Base-by-base conservation (phyloP, 2,888 invertebrate genomes). In the Cryptus armator region DNA sequence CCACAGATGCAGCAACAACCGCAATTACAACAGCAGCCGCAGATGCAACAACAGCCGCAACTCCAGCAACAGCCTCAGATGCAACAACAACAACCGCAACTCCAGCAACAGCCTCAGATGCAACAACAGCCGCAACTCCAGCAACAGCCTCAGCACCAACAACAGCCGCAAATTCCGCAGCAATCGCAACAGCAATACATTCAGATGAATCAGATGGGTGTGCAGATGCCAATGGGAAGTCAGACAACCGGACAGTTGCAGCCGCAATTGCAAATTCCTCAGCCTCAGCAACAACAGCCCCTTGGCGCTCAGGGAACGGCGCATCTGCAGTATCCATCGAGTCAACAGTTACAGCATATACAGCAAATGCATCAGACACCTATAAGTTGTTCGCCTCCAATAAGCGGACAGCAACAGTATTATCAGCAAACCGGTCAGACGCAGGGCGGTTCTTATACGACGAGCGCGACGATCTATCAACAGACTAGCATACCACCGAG, bases 151-250 rank as follows among this genome's bases (percentile, higher is more conserved):
- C 88, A 75, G 82, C 37, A 5, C 37, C 37, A 37, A 9, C 37
- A 89, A 32, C 90, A 90, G 81, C 88, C 89, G 29, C 83, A 87
- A 6, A 87, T 86, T 29, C 88, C 87, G 48, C 89, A 88, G 51
- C 91, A 91, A 62, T 81, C 77, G n/a, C 51, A 56, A 4, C 56
- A 56, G 24, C 56, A 95, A 88, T 94, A 95, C 48, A 94, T 95
- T 72, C 94, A 93, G 82, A 88, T 93, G 62, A 95, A 95, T 87
- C 95, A 95, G 88, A 95, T 95, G 89, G 95, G 94, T 74, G 92
- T 95, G 51, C 92, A 95, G 44, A 94, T 95, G 0, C 94, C 95
- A 78, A 44, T 79, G 12, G 32, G 29, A 1, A 43, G n/a, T 14
- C 84, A 76, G 92, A 84, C 87, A 44, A 88, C 89, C 51, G 89